Conservation (phyloP, 2,113 vertebrate genomes). For the Hystrix cristata region DNA sequence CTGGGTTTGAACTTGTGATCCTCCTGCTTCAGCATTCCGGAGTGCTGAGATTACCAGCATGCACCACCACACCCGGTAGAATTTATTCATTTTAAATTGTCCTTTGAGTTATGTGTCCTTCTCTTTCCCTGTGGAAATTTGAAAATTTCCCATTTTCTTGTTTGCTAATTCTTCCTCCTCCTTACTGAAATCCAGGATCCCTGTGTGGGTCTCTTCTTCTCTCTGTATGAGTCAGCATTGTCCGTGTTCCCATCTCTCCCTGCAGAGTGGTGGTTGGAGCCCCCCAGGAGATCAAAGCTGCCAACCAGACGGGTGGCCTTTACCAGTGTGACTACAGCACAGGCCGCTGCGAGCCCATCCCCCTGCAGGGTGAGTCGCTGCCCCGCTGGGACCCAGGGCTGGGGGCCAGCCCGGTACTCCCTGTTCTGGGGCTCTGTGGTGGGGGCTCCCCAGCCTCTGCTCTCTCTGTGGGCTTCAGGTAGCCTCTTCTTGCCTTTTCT, state of each 20-base stretch:
- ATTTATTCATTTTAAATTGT: background rate
- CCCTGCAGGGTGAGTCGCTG: conserved; percentile 65
- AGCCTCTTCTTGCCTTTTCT: background rate
- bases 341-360: conserved; percentile 13
- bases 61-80: background rate
- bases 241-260: background rate
- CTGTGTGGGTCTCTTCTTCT: no score
- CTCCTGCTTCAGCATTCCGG: background rate
- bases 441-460: background rate
- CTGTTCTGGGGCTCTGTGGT: background rate
- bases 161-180: background rate
- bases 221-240: background rate
- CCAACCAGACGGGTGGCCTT: conserved; percentile 70
- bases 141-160: background rate
- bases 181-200: background rate
- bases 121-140: background rate
- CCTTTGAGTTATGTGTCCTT: background rate
- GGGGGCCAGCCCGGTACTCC: background rate
- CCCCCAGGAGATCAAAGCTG: conserved; percentile 63
- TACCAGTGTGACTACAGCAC: conserved; percentile 76
- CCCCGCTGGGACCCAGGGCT: background rate
- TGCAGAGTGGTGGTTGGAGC: conserved; percentile 77
- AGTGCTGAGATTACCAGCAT: background rate
- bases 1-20: background rate
- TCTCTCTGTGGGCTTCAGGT: background rate